Base-by-base conservation (phyloP, 2,113 vertebrate species). In the Sialia sialis region DNA sequence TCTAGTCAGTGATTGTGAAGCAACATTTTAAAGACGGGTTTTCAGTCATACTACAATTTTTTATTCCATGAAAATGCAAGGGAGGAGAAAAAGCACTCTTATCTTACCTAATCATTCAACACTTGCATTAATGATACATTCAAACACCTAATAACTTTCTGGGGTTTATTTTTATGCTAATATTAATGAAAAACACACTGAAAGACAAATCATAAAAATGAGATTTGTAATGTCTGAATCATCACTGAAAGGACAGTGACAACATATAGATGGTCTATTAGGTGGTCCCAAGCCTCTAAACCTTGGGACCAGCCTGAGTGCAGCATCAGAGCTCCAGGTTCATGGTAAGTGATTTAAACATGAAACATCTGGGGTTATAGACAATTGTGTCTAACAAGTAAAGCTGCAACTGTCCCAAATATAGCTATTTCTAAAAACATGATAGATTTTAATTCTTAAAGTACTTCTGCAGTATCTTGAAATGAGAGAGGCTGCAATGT, bases 1-100 rank as follows among this genome's bases (percentile, higher is more conserved):
- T 85, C 75, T 92, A 91, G 74, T 93, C 83, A 85, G 49, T 62
- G 66, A 84, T 72, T 72, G 58, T 66, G 58, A 91, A 91, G 55
- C 12, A 78, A 89, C 46, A 55, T 67, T 93, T 83, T 75, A 52
- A 73, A 69, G 54, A 70, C 79, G 16, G 29, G 2, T 67, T 95
- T 94, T 73, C 60, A 91, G 72, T 30, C 51, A 27, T 72, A 46
- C 81, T 89, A 69, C 46, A 66, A 59, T 84, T 93, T 94, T 64
- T 88, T 86, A 52, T 88, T 89, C 81, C 44, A 23, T 93, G 63
- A 74, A 94, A 95, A 87, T 89, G 66, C 56, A 52, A 49, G 29
- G 72, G 72, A 87, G 34, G 59, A 81, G 58, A 41, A 75, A 85
- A 89, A 91, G 9, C 23, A 48, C 9, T 73, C 66, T 78, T 54